Evolutionary conservation across 2,888 invertebrate species (phyloP), one percentile per base, ranked within the genome.

Genomic region (Xylota sylvarum): DNA sequence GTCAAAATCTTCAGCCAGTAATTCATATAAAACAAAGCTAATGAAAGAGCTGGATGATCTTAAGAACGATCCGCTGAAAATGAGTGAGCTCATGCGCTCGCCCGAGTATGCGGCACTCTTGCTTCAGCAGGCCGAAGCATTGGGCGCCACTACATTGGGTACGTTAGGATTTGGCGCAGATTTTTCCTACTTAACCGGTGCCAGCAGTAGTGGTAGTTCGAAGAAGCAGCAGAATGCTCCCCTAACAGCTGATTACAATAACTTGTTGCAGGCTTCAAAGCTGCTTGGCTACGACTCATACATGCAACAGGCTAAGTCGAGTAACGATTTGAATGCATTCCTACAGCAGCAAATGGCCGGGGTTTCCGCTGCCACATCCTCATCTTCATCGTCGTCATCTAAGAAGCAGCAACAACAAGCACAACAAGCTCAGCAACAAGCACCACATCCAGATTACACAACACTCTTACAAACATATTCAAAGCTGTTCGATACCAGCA

Each of bases 1-100:
- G 1, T 91, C 91, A 17, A 90, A 91, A 7, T 90, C 90, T 32
- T 90, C 91, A 4, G 90, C 91, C 0, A 91, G 91, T 9, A 91
- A 91, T 48, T 92, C 92, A 4, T 92, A 92, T 69, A 92, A 92
- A 88, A 92, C 92, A 0, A 92, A 92, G 79, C 88, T 92, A 0
- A 92, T 92, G 92, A 92, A 92, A 50, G 92, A 93, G 72, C 87
- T 92, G 48, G 92, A 92, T 52, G 92, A 92, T 80, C 89, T 92
- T 0, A 93, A 92, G 81, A 92, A 92, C 65, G 93, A 93, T 89
- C 92, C 92, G 1, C 82, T 92, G 2, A 93, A 93, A 88, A 92
- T 93, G 90, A 92, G 92, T 56, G 93, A 93, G 77, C 88, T 93
- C 0, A 92, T 93, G 88, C 90, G 92, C 0, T 93, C 93, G 5